Percentiles rank a stretch among this genome's conserved stretches.
Conservation (phyloP, 2,888 invertebrate genomes). For the Lypha dubia region DNA sequence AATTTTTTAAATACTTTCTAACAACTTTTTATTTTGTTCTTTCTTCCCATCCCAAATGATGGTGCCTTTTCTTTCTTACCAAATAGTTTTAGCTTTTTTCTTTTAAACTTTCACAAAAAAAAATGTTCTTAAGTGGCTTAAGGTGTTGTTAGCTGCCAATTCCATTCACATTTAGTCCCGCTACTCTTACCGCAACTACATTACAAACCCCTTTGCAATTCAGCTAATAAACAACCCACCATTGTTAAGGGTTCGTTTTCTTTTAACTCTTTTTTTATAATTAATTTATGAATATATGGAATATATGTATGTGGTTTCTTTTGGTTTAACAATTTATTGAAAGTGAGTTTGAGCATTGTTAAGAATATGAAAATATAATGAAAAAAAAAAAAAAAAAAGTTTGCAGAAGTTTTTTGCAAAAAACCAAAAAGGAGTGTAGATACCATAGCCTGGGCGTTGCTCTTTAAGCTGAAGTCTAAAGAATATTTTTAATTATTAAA, state of each 20-base stretch:
- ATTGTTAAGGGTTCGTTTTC: background rate
- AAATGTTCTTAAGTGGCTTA: slow-evolving; percentile 47
- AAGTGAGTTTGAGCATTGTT: background rate
- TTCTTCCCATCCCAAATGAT: background rate
- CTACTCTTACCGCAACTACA: background rate
- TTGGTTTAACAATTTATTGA: background rate
- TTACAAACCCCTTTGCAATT: slow-evolving; percentile 16
- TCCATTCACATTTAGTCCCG: slow-evolving; percentile 2
- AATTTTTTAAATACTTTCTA: no score
- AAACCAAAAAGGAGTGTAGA: background rate
- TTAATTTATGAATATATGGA: slow-evolving; percentile 38
- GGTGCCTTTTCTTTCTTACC: background rate
- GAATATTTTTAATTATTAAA: no score
- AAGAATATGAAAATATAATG: background rate
- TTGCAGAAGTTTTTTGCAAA: no score
- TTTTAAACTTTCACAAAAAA: slow-evolving; percentile 32
- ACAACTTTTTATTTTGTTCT: no score
- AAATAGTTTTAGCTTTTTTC: slow-evolving; percentile 18
- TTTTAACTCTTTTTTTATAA: slow-evolving; percentile 3
- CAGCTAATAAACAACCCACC: background rate
- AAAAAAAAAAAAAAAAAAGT: no score
- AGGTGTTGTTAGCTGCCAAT: slow-evolving; percentile 48
- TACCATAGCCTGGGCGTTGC: no score
- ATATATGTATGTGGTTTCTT: background rate
- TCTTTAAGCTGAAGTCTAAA: no score